These are phyloP conservation scores for Leucoraja erinaceus DNA, from an alignment of 2,113 vertebrate species.

Conservation along the genomic window DNA sequence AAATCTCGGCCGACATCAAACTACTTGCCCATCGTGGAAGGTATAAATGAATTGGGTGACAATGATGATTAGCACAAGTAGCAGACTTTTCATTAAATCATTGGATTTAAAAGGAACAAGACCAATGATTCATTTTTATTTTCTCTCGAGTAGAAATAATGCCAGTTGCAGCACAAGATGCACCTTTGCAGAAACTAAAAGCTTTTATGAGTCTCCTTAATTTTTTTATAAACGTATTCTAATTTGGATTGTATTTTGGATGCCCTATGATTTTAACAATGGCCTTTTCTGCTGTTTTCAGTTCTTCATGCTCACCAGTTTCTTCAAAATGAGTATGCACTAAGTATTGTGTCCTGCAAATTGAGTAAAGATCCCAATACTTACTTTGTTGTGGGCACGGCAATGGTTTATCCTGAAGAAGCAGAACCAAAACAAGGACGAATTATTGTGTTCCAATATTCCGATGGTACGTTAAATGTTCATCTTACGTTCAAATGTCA, in stretches of 20 bases:
- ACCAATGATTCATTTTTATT: background rate
- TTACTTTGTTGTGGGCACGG: conserved; percentile 91
- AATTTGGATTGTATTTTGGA: background rate
- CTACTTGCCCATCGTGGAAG: background rate
- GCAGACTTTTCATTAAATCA: background rate
- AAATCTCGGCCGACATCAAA: background rate
- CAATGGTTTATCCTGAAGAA: conserved; percentile 97
- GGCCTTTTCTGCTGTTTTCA: conserved; percentile 42
- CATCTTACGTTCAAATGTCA: background rate
- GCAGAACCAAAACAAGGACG: conserved; percentile 95
- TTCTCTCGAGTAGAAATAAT: background rate
- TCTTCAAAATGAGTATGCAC: conserved; percentile 87
- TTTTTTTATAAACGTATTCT: background rate
- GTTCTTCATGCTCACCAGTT: conserved; percentile 97
- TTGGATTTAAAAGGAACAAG: background rate
- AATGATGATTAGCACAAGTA: background rate
- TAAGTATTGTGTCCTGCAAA: conserved; percentile 93
- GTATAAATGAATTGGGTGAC: too few relatives aligned
- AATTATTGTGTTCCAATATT: conserved; percentile 95
- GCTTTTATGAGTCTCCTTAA: background rate
- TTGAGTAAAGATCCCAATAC: conserved; percentile 88
- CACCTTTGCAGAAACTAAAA: too few relatives aligned
- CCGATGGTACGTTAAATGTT: conserved; percentile 68
- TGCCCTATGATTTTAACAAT: background rate
- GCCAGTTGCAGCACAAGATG: background rate